Conservation (phyloP, 2,797 vertebrate genomes). For the Dermochelys coriacea region DNA sequence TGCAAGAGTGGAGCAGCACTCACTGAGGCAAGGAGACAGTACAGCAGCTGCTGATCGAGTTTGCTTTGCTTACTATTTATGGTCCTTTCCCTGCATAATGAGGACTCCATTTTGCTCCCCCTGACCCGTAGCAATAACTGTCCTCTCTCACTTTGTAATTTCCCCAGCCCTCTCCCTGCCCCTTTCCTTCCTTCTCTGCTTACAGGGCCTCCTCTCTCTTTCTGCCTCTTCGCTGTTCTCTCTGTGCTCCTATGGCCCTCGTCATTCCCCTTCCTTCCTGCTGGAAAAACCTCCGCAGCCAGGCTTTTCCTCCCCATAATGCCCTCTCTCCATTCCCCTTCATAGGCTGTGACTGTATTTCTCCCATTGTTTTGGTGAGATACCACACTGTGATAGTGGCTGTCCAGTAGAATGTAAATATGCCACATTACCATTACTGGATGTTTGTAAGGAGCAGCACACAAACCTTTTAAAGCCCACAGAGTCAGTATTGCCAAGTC, state of each 20-base stretch:
- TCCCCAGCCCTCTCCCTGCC: not conserved
- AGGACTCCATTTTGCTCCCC: not conserved
- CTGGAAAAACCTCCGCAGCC: not conserved
- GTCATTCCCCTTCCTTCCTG: not conserved
- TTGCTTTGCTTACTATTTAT: not conserved
- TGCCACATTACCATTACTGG: not conserved
- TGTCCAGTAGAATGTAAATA: not conserved
- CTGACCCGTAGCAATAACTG: not conserved
- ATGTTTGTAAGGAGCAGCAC: not conserved
- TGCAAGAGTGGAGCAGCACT: not conserved
- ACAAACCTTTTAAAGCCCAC: not conserved
- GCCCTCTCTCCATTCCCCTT: not conserved
- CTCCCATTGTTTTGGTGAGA: not conserved
- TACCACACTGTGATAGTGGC: not conserved
- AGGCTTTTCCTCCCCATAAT: not conserved
- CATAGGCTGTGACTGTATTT: not conserved
- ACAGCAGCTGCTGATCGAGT: not conserved
- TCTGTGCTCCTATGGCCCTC: not conserved
- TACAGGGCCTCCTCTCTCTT: not conserved
- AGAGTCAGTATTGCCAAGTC: slow-evolving; percentile 21
- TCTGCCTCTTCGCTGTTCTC: not conserved
- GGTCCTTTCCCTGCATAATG: not conserved
- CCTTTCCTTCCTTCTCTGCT: not conserved
- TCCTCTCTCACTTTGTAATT: not conserved
- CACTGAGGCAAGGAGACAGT: not conserved